Percentiles rank a stretch among this genome's conserved stretches.
These are phyloP conservation scores for Euleptes europaea DNA, from an alignment of 2,113 vertebrate genomes.

Conservation along the genomic window DNA sequence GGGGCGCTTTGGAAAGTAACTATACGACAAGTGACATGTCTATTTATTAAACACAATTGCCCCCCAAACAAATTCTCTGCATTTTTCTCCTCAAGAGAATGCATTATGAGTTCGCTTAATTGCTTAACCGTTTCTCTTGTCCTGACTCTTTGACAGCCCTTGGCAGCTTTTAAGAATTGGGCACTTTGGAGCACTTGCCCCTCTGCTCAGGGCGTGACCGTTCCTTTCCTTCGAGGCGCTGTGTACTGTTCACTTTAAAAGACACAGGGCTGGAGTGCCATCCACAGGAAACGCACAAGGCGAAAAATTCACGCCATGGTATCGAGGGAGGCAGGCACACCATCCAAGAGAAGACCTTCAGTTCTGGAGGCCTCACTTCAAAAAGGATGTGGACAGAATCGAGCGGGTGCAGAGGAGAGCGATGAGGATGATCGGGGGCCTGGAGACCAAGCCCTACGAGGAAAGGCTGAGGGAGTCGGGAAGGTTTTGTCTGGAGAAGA, in stretches of 20 bases:
- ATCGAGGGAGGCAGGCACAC: too few relatives aligned
- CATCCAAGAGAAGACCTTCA: background rate
- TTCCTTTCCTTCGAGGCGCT: background rate
- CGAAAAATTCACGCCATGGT: too few relatives aligned
- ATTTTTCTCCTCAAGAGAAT: slow-evolving; percentile 39
- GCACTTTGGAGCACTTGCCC: slow-evolving; percentile 19
- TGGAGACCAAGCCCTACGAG: too few relatives aligned
- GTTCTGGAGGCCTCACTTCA: too few relatives aligned
- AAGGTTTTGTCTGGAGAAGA: too few relatives aligned
- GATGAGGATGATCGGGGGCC: too few relatives aligned
- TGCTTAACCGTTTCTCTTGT: slow-evolving; percentile 48
- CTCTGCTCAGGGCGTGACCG: slow-evolving; percentile 40
- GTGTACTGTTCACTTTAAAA: background rate
- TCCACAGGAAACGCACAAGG: too few relatives aligned
- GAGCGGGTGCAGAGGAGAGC: too few relatives aligned
- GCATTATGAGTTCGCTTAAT: slow-evolving; percentile 58
- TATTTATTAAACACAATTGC: slow-evolving; percentile 68
- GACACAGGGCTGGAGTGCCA: background rate
- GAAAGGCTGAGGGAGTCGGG: too few relatives aligned
- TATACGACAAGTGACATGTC: slow-evolving; percentile 31
- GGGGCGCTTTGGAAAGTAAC: slow-evolving; percentile 42
- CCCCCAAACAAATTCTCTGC: slow-evolving; percentile 58
- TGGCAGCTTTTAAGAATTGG: slow-evolving; percentile 57
- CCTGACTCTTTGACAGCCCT: slow-evolving; percentile 63
- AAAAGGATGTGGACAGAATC: too few relatives aligned